Evolutionary conservation across 37 sponge, comb jelly and placozoan genomes (phyloP).

Genomic region (Eunapius fragilis): DNA sequence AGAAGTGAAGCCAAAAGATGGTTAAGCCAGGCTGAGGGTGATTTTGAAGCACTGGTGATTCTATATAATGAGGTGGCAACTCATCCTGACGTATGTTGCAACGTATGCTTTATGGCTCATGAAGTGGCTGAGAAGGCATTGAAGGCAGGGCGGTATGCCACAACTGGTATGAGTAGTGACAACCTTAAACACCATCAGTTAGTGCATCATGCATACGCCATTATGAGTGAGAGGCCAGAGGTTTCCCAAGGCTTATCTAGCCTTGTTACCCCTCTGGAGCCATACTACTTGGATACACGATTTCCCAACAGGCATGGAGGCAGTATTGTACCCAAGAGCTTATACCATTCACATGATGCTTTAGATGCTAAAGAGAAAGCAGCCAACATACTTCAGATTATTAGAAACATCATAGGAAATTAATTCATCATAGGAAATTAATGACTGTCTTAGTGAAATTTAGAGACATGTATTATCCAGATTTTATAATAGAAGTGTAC

Average conservation of each 20-base stretch:
- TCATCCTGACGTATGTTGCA: slow-evolving; percentile 13
- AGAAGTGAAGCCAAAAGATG: slow-evolving; percentile 27
- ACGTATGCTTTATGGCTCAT: slow-evolving; percentile 55
- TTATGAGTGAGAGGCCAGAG: neutral
- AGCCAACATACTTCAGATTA: neutral
- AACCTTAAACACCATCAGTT: slow-evolving; percentile 3
- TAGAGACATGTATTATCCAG: too few species aligned
- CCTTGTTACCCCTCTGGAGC: neutral
- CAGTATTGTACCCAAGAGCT: neutral
- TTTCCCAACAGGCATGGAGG: slow-evolving; percentile 27
- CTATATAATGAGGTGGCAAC: neutral
- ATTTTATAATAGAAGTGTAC: too few species aligned
- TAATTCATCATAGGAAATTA: too few species aligned
- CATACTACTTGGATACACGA: slow-evolving; percentile 33
- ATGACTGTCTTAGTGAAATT: too few species aligned
- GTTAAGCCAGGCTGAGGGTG: slow-evolving; percentile 46
- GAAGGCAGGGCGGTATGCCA: slow-evolving; percentile 58
- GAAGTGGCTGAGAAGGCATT: slow-evolving; percentile 65
- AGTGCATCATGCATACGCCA: neutral
- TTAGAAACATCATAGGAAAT: neutral
- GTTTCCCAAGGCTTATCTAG: neutral
- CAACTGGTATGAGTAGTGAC: slow-evolving; percentile 1
- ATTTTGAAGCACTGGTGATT: slow-evolving; percentile 24
- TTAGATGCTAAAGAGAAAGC: slow-evolving; percentile 5
- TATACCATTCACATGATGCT: neutral